Conservation (phyloP, 2,797 vertebrate genomes). For the Pempheris klunzingeri region DNA sequence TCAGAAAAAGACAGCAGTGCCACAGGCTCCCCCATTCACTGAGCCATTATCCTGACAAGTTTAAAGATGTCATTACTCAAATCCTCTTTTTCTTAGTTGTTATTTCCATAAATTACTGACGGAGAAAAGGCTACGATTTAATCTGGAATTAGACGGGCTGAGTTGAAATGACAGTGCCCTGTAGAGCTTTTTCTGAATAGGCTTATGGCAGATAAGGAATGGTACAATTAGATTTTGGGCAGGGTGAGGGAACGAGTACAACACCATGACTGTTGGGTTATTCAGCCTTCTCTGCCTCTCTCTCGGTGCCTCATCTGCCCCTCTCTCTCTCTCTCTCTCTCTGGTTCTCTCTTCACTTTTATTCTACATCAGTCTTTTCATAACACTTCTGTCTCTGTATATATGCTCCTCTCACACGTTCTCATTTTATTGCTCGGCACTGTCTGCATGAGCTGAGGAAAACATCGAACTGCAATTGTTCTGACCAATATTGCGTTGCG, state of each 20-base stretch:
- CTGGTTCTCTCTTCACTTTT: slow-evolving; percentile 4
- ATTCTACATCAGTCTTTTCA: slow-evolving; percentile 18
- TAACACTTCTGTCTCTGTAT: background rate
- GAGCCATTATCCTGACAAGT: slow-evolving; percentile 82
- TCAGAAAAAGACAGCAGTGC: slow-evolving; percentile 71
- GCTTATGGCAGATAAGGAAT: slow-evolving; percentile 82
- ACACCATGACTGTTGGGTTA: slow-evolving; percentile 56
- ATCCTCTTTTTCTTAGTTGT: slow-evolving; percentile 86
- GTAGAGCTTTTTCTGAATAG: slow-evolving; percentile 85
- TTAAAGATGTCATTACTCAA: slow-evolving; percentile 89
- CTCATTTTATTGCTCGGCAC: slow-evolving; percentile 8
- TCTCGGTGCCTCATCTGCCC: slow-evolving; percentile 6
- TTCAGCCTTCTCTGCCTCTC: slow-evolving; percentile 38
- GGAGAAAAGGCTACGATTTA: slow-evolving; percentile 84
- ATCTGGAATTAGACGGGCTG: slow-evolving; percentile 81
- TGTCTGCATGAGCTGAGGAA: background rate
- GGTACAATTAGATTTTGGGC: slow-evolving; percentile 82
- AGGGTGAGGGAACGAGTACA: slow-evolving; percentile 63
- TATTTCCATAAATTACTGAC: slow-evolving; percentile 86
- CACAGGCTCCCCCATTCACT: slow-evolving; percentile 74
- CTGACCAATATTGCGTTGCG: background rate
- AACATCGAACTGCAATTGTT: background rate
- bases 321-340: slow-evolving; percentile 8
- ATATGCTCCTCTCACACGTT: background rate
- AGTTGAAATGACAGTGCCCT: slow-evolving; percentile 83